Evolutionary conservation across 2,888 invertebrate genomes (phyloP), one percentile per base, ranked within the genome.

Genomic region (Lepidonotus clava): DNA sequence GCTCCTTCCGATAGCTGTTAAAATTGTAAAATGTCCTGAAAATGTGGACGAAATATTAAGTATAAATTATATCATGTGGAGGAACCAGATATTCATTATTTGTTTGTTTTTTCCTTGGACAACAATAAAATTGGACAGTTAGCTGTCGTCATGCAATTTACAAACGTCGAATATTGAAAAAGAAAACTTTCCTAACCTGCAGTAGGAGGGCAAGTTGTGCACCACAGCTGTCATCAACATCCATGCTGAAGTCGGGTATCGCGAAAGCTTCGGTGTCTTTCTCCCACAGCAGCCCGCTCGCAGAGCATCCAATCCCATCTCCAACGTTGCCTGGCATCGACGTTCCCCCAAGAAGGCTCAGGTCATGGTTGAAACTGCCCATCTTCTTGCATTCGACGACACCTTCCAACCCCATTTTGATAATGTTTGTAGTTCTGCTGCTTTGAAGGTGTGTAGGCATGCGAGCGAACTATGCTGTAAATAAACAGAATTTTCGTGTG

Each of bases 381-480:
- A 80, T 80, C 80, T 80, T 80, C 51, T 80, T 80, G 80, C 80
- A 80, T 34, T 80, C 80, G 28, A 80, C 80, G 41, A 80, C 80
- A 80, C 80, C 80, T 80, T 80, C 80, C 80, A 80, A 80, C 80
- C 80, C 80, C 80, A 80, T 80, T 46, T 28, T 80, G 80, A 51
- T 80, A 80, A 80, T 41, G 80, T 51, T 46, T 80, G 24, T 46
- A 14, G 24, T 24, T 46, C 46, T 8, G 21, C 14, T 71, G 80
- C 80, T 80, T 80, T 80, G 80, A 80, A 80, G 80, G 80, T 80
- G 80, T 80, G 80, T 28, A 80, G 80, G 80, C 80, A 80, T 80
- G 80, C 46, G 80, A 80, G 80, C 80, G 46, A 80, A 41, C 80
- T 80, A 80, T 80, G 80, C 80, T 80, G 46, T 2, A 80, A n/a